A percentile compares a stretch with the other conserved stretches of the same genome.
These are phyloP conservation scores for Cuniculus paca DNA, from an alignment of 2,797 vertebrate species.

Conservation along the genomic window DNA sequence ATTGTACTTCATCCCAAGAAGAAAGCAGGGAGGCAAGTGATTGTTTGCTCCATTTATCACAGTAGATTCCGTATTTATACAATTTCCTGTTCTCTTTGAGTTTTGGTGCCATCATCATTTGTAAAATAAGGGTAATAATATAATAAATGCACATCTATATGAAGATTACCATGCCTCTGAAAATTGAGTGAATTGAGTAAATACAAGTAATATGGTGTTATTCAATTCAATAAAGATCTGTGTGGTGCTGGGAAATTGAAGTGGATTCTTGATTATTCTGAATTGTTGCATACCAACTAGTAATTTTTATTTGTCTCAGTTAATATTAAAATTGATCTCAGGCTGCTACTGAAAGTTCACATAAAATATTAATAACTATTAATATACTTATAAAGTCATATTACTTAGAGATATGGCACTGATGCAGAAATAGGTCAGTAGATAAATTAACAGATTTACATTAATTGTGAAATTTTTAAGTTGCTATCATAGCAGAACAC, in stretches of 20 bases:
- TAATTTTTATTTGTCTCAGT: constrained; percentile 6
- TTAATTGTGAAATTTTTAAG: constrained; percentile 40
- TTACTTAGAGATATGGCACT: not conserved
- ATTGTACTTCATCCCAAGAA: not conserved
- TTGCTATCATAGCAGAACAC: not conserved
- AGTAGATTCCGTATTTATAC: not conserved
- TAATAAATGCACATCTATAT: not conserved
- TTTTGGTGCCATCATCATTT: not conserved
- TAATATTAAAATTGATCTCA: constrained; percentile 49
- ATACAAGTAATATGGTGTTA: not conserved
- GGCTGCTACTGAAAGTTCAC: constrained; percentile 9
- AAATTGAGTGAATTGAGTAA: not conserved
- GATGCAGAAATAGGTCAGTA: not conserved
- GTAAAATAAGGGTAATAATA: not conserved
- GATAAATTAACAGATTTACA: constrained; percentile 9
- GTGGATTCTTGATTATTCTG: constrained; percentile 23
- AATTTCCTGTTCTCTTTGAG: not conserved
- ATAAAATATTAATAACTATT: not conserved
- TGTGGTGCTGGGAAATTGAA: not conserved
- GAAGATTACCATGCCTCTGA: not conserved
- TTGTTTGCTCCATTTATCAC: not conserved
- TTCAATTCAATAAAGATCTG: not conserved
- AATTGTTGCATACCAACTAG: not conserved
- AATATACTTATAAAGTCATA: not conserved
- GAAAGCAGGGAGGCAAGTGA: not conserved